Evolutionary conservation across 2,888 invertebrate genomes (phyloP).

Genomic region (Steinernema carpocapsae): DNA sequence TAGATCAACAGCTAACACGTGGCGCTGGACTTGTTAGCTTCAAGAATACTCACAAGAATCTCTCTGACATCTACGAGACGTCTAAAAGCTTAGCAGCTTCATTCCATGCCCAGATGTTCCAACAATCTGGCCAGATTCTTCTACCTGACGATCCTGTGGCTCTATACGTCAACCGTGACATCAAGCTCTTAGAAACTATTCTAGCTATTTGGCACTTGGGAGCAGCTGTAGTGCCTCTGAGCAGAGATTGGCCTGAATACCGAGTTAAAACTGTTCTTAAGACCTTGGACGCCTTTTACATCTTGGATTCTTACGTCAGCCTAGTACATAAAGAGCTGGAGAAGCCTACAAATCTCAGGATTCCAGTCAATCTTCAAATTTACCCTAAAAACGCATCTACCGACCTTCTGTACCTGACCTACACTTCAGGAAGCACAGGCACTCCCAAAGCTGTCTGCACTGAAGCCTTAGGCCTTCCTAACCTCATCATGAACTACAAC

Average conservation of each 20-base stretch:
- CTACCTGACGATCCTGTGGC: slow-evolving; percentile 37
- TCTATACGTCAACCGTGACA: slow-evolving; percentile 38
- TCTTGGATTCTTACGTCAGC: slow-evolving; percentile 6
- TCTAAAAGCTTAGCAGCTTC: background rate
- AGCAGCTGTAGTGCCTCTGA: slow-evolving; percentile 41
- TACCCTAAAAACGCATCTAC: slow-evolving; percentile 4
- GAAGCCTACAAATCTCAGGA: background rate
- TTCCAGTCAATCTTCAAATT: background rate
- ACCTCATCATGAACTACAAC: slow-evolving; percentile 54
- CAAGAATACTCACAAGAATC: too few relatives aligned
- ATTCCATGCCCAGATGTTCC: background rate
- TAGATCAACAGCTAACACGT: background rate
- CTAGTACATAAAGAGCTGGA: too few relatives aligned
- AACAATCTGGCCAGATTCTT: slow-evolving; percentile 35
- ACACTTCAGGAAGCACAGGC: slow-evolving; percentile 64
- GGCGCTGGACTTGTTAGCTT: too few relatives aligned
- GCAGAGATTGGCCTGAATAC: slow-evolving; percentile 46
- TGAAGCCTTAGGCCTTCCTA: slow-evolving; percentile 51
- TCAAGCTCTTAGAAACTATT: slow-evolving; percentile 34
- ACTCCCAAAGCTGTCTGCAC: slow-evolving; percentile 58
- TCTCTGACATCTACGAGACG: background rate
- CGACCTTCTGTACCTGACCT: slow-evolving; percentile 54
- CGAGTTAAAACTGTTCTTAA: slow-evolving; percentile 30
- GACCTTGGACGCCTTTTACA: background rate
- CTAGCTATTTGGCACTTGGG: slow-evolving; percentile 43